Percentiles rank a stretch among this genome's conserved stretches.
phyloP scores from a whole-genome alignment of 2,888 invertebrate genomes.

The Zaprionus obscuricornis region DNA sequence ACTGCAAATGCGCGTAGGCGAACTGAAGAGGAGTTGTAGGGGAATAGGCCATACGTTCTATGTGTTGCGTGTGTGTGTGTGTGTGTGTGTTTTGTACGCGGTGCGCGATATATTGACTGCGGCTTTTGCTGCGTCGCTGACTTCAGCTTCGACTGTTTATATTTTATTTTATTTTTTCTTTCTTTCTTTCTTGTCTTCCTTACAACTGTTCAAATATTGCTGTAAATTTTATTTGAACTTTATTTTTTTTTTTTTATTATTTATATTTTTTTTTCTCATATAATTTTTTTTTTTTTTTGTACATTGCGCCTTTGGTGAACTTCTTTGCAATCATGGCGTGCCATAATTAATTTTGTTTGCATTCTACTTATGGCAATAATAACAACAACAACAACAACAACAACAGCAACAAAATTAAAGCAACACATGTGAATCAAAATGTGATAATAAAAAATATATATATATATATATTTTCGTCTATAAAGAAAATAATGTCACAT shows the following conservation, averaged over 20 bases:
- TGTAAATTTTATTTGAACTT: slow-evolving; percentile 42
- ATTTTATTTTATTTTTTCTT: too few relatives aligned
- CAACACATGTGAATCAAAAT: slow-evolving; percentile 30
- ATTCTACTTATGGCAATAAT: slow-evolving; percentile 53
- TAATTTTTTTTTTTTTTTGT: too few relatives aligned
- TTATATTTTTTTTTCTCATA: neutral
- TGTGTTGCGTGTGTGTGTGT: too few relatives aligned
- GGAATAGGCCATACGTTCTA: neutral
- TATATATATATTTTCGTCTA: too few relatives aligned
- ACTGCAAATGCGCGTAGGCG: neutral
- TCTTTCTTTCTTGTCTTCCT: slow-evolving; percentile 65
- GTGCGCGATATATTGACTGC: too few relatives aligned
- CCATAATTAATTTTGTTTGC: slow-evolving; percentile 65
- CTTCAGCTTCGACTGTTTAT: slow-evolving; percentile 10
- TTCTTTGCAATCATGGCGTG: slow-evolving; percentile 49
- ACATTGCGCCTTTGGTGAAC: too few relatives aligned
- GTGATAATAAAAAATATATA: too few relatives aligned
- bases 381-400: slow-evolving; percentile 28
- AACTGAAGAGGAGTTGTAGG: too few relatives aligned
- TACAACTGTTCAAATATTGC: slow-evolving; percentile 69
- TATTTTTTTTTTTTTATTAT: slow-evolving; percentile 14
- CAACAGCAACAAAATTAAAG: too few relatives aligned
- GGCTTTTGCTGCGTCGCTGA: slow-evolving; percentile 4
- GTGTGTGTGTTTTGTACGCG: too few relatives aligned
- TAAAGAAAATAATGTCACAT: too few relatives aligned